Conservation (phyloP, 2,888 invertebrate species). For the Trisateles emortualis region DNA sequence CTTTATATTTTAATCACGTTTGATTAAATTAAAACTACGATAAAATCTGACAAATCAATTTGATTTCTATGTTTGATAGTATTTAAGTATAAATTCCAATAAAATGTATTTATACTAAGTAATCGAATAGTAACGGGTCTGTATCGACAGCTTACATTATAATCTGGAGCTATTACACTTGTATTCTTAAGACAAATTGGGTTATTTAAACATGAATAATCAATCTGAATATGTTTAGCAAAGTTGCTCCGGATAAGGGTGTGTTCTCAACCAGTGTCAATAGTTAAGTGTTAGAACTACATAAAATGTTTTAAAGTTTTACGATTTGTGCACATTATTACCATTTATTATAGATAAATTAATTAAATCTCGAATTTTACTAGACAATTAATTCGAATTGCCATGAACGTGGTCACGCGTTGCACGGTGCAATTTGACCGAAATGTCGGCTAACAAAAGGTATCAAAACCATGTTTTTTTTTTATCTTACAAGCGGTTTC, state of each 20-base stretch:
- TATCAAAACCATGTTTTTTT: too few relatives aligned
- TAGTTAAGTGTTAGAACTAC: too few relatives aligned
- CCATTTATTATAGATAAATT: too few relatives aligned
- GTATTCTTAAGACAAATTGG: conserved; percentile 21
- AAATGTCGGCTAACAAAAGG: too few relatives aligned
- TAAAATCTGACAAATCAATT: neutral
- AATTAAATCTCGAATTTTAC: too few relatives aligned
- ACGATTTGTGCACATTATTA: too few relatives aligned
- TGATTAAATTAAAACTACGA: neutral
- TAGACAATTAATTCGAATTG: too few relatives aligned
- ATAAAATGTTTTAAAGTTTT: too few relatives aligned
- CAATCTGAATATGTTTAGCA: conserved; percentile 27
- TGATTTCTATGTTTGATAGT: neutral
- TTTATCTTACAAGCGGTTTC: too few relatives aligned
- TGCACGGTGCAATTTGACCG: too few relatives aligned
- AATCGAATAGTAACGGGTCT: neutral
- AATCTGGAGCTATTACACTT: conserved; percentile 5
- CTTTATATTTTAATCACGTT: neutral
- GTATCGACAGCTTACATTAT: neutral
- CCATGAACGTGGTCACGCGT: too few relatives aligned
- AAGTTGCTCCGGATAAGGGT: conserved; percentile 17
- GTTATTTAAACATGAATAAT: conserved; percentile 28
- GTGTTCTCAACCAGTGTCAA: neutral
- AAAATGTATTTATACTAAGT: neutral
- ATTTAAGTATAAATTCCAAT: neutral